phyloP scores from a whole-genome alignment of 2,888 invertebrate genomes.

The Tipula unca region DNA sequence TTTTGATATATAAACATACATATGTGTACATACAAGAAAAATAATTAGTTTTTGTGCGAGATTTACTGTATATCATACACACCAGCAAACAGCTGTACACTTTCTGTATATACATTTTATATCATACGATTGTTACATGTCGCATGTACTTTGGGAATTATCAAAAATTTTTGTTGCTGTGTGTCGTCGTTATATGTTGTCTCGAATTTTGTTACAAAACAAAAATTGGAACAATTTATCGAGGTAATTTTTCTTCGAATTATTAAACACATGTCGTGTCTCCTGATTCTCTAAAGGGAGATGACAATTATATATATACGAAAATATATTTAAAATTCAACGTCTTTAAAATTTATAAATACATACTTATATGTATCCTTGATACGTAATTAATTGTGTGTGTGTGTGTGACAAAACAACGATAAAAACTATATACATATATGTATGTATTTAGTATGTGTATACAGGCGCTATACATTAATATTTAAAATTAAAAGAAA shows the following conservation, averaged over 20 bases:
- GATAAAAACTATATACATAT: neutral
- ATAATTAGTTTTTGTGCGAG: neutral
- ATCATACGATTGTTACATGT: neutral
- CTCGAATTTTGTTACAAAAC: neutral
- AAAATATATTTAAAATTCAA: neutral
- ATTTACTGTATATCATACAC: neutral
- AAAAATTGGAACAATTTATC: neutral
- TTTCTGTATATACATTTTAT: neutral
- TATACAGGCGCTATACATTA: neutral
- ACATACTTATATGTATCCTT: neutral
- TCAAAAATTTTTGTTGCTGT: neutral
- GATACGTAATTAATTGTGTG: neutral
- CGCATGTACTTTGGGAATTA: neutral
- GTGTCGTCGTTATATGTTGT: neutral
- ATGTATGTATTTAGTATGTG: neutral
- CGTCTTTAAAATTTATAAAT: neutral
- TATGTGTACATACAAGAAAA: neutral
- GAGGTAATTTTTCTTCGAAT: neutral
- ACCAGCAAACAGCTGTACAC: neutral
- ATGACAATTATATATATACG: neutral
- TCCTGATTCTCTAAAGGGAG: neutral
- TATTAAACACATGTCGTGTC: neutral
- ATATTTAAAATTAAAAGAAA: conserved; percentile 8
- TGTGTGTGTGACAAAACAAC: neutral
- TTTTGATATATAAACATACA: neutral